Conservation (phyloP, 2,797 vertebrate genomes). For the Esox lucius region DNA sequence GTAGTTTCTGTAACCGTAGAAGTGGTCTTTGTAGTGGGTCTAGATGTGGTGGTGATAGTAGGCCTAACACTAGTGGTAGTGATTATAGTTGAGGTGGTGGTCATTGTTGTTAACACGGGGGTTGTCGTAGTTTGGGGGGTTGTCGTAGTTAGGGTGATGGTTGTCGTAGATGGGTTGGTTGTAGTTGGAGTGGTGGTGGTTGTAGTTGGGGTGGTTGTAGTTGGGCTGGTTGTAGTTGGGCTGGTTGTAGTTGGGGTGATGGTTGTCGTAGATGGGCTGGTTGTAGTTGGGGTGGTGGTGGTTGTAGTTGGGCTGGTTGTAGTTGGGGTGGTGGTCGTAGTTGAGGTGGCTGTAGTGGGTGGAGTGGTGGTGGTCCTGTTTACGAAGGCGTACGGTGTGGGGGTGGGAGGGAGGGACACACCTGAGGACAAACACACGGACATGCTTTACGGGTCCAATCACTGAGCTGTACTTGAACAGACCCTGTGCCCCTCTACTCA, state of each 20-base stretch:
- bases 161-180: constrained; percentile 49
- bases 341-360: constrained; percentile 51
- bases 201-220: background rate
- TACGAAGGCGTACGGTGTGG: constrained; percentile 76
- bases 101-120: constrained; percentile 10
- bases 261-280: constrained; percentile 7
- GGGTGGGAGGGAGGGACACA: constrained; percentile 70
- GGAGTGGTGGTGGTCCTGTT: constrained; percentile 70
- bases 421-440: constrained; percentile 54
- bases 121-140: constrained; percentile 30
- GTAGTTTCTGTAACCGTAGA: constrained; percentile 30
- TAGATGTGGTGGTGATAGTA: constrained; percentile 23
- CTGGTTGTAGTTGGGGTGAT: constrained; percentile 11
- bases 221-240: constrained; percentile 31
- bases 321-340: constrained; percentile 75
- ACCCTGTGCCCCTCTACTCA: constrained; percentile 72
- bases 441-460: background rate
- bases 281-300: constrained; percentile 35
- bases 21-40: constrained; percentile 30
- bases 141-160: constrained; percentile 46
- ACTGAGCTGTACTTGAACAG: background rate
- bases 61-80: constrained; percentile 4
- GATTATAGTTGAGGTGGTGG: constrained; percentile 9
- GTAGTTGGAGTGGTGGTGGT: constrained; percentile 23
- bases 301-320: constrained; percentile 61